phyloP scores from a whole-genome alignment of 2,113 vertebrate genomes.

The Colinus virginianus region DNA sequence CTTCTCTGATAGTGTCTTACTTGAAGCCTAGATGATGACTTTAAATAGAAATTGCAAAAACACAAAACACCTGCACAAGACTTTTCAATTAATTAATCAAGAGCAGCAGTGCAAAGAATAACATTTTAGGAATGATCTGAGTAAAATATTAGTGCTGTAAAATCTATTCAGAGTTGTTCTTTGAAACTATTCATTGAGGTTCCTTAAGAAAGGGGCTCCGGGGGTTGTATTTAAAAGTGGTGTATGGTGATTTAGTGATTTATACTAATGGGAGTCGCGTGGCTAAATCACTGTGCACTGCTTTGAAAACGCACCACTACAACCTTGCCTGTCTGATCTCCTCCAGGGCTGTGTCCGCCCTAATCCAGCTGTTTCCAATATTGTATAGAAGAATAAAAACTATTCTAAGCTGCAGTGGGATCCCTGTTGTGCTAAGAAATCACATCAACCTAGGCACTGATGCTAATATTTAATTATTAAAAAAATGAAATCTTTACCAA shows the following conservation, averaged over 20 bases:
- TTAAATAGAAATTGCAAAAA: neutral
- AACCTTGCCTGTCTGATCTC: neutral
- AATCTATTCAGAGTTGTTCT: neutral
- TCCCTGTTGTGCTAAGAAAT: constrained; percentile 40
- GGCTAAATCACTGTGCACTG: neutral
- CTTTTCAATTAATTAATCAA: constrained; percentile 4
- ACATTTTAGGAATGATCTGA: neutral
- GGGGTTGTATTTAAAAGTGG: constrained; percentile 12
- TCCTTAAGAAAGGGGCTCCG: constrained; percentile 6
- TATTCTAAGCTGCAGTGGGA: neutral
- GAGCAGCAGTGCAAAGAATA: neutral
- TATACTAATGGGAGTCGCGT: constrained; percentile 3
- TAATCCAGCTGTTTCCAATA: constrained; percentile 46
- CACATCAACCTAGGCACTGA: neutral
- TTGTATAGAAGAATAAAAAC: neutral
- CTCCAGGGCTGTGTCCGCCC: neutral
- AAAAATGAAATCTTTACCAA: neutral
- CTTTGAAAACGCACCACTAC: constrained; percentile 7
- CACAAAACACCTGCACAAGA: neutral
- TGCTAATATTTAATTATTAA: constrained; percentile 10
- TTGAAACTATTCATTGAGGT: neutral
- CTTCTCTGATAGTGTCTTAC: neutral
- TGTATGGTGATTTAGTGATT: constrained; percentile 41
- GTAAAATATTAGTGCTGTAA: neutral
- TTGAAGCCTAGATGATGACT: neutral